These are phyloP conservation scores for Sardinella longiceps DNA, from an alignment of 2,797 vertebrate genomes.

Conservation along the genomic window DNA sequence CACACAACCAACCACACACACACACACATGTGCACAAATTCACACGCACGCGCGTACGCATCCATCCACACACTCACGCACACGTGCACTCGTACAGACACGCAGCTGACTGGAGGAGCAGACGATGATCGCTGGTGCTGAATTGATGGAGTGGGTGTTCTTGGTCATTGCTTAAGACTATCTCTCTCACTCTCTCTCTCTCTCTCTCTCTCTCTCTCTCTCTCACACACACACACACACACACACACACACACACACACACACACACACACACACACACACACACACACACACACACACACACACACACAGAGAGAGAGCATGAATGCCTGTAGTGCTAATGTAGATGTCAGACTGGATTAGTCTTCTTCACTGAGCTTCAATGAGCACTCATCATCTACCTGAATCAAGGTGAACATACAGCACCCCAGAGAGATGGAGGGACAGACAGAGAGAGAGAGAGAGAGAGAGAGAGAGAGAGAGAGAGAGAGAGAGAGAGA, in stretches of 20 bases:
- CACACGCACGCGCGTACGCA: neutral
- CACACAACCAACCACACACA: neutral
- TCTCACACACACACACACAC: neutral
- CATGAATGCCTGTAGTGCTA: constrained; percentile 59
- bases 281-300: neutral
- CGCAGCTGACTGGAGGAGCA: constrained; percentile 41
- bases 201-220: too few relatives aligned
- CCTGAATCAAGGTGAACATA: constrained; percentile 33
- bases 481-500: neutral
- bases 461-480: neutral
- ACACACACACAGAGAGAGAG: neutral
- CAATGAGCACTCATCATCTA: constrained; percentile 12
- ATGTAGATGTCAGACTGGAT: constrained; percentile 70
- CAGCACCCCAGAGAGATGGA: neutral
- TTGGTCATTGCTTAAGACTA: constrained; percentile 56
- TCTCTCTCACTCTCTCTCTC: too few relatives aligned
- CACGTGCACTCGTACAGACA: constrained; percentile 14
- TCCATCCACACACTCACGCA: neutral
- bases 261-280: constrained; percentile 4
- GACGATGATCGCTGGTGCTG: constrained; percentile 30
- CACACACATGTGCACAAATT: neutral
- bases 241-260: constrained; percentile 17
- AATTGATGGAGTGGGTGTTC: constrained; percentile 59
- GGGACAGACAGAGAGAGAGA: neutral
- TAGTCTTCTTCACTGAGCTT: constrained; percentile 59